phyloP scores from a whole-genome alignment of 1,140 invertebrate genomes.

The Eulimnadia texana region DNA sequence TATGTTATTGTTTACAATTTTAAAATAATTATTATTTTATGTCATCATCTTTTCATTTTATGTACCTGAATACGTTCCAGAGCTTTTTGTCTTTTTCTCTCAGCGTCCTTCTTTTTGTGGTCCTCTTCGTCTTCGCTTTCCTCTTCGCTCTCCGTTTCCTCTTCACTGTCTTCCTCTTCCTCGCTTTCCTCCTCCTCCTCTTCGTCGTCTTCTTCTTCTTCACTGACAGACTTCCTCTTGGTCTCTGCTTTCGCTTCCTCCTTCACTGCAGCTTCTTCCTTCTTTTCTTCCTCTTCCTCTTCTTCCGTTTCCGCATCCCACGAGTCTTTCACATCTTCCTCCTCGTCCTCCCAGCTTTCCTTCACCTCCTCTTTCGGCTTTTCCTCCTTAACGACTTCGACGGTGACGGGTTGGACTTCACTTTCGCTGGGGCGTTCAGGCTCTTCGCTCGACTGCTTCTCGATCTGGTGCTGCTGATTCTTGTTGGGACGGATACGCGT shows the following conservation, averaged over 20 bases:
- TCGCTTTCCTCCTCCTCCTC: conserved; percentile 16
- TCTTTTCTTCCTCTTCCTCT: conserved; percentile 19
- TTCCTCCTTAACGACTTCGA: conserved; percentile 29
- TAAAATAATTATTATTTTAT: too few species aligned
- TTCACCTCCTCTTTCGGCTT: conserved; percentile 19
- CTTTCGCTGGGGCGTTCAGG: conserved; percentile 29
- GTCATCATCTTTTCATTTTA: too few species aligned
- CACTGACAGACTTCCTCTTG: conserved; percentile 6
- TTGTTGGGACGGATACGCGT: conserved; percentile 59
- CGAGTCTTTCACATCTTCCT: conserved; percentile 24
- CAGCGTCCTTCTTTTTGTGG: conserved; percentile 44
- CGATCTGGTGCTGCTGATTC: conserved; percentile 37
- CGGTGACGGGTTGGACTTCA: conserved; percentile 38
- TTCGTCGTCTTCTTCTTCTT: conserved; percentile 17
- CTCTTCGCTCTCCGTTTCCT: conserved; percentile 20
- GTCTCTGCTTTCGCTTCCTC: conserved; percentile 20
- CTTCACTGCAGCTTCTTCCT: background rate
- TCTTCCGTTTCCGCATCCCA: conserved; percentile 22
- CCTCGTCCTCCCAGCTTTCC: conserved; percentile 19
- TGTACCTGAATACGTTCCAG: conserved; percentile 46
- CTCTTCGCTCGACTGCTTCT: conserved; percentile 27
- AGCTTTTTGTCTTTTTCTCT: conserved; percentile 48
- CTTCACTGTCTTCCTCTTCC: conserved; percentile 38
- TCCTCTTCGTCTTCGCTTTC: conserved; percentile 33
- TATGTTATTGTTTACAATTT: too few species aligned